These are phyloP conservation scores for Acanthis flammea DNA, from an alignment of 2,797 vertebrate genomes.

Conservation along the genomic window DNA sequence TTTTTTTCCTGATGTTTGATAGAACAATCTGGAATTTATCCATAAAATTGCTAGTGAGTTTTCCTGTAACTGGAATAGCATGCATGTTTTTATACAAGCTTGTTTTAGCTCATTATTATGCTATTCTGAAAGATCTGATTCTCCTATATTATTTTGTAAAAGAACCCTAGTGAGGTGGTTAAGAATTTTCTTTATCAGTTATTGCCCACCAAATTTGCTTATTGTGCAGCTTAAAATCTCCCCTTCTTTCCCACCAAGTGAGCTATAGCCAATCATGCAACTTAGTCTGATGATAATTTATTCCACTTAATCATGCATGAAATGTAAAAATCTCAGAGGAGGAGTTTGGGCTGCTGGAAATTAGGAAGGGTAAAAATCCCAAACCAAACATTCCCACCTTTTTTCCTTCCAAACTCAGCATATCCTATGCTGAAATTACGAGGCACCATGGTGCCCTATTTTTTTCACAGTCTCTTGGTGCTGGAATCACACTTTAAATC, in stretches of 20 bases:
- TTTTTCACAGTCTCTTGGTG: conserved; percentile 7
- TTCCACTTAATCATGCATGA: conserved; percentile 14
- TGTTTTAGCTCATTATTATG: background rate
- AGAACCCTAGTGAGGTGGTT: background rate
- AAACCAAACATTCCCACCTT: conserved; percentile 13
- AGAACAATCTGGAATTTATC: background rate
- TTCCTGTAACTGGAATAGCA: background rate
- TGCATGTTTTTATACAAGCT: background rate
- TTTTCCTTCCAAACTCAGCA: conserved; percentile 35
- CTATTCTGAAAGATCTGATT: background rate
- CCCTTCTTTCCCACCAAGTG: background rate
- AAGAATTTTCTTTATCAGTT: background rate
- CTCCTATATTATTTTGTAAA: background rate
- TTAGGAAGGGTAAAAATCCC: background rate
- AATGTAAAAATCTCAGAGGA: background rate
- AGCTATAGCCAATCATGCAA: background rate
- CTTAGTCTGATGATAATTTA: conserved; percentile 27
- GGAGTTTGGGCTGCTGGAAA: background rate
- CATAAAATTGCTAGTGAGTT: background rate
- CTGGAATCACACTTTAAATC: conserved; percentile 57
- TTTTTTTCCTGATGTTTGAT: background rate
- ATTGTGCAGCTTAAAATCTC: background rate
- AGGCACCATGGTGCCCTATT: background rate
- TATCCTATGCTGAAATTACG: background rate
- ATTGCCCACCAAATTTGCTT: background rate